A percentile compares a stretch with the other conserved stretches of the same genome.
Conservation (phyloP, 2,888 invertebrate genomes). For the Augiades crinisus region DNA sequence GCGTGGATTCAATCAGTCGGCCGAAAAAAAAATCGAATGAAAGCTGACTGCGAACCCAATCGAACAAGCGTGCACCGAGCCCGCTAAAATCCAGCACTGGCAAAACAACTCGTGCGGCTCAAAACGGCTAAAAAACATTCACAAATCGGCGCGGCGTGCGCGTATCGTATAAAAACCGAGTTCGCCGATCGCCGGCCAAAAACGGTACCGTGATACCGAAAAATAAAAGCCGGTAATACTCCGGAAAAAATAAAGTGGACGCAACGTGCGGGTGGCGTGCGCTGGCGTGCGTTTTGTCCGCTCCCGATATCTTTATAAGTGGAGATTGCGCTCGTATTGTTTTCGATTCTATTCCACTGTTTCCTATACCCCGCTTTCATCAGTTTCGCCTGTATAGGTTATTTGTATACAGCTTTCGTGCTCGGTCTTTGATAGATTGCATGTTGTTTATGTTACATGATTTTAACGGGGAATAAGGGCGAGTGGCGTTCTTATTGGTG, state of each 20-base stretch:
- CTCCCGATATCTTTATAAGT: conserved; percentile 65
- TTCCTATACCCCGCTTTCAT: conserved; percentile 7
- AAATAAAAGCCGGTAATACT: conserved; percentile 76
- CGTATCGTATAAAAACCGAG: conserved; percentile 75
- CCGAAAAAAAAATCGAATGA: conserved; percentile 61
- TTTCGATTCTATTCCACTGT: conserved; percentile 32
- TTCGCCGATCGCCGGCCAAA: conserved; percentile 74
- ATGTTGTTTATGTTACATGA: too few relatives aligned
- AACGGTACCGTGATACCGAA: conserved; percentile 80
- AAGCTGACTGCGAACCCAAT: conserved; percentile 66
- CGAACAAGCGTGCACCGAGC: conserved; percentile 67
- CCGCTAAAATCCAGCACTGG: conserved; percentile 69
- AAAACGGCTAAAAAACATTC: conserved; percentile 67
- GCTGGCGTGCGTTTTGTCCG: conserved; percentile 46
- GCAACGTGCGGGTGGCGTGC: conserved; percentile 43
- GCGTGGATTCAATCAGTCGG: conserved; percentile 75
- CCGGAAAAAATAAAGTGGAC: conserved; percentile 71
- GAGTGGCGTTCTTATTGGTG: too few relatives aligned
- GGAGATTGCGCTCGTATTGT: conserved; percentile 37
- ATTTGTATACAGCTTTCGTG: not conserved
- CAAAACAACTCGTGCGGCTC: conserved; percentile 77
- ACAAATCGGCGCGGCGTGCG: conserved; percentile 66
- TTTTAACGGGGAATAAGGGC: too few relatives aligned
- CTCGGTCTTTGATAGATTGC: not conserved
- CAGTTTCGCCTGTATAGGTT: conserved; percentile 6